Evolutionary conservation across 2,113 vertebrate genomes (phyloP).

Genomic region (Pelvicachromis taeniatus): DNA sequence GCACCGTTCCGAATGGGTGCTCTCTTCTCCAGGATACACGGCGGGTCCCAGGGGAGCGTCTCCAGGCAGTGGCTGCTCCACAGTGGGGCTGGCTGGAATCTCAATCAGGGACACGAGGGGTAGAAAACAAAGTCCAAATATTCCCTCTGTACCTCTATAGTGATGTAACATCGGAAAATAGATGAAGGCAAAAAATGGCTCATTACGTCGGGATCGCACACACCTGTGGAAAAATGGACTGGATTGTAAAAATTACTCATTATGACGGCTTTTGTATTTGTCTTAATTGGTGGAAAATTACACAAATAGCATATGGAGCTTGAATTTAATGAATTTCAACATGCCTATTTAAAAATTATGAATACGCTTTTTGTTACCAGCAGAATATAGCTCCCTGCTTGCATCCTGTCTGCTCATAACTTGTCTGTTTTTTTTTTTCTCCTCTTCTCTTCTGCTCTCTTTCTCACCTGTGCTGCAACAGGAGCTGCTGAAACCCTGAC

Average conservation of each 20-base stretch:
- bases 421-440: constrained; percentile 39
- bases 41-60: constrained; percentile 46
- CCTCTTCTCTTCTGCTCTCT: constrained; percentile 4
- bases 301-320: constrained; percentile 18
- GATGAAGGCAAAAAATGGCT: constrained; percentile 11
- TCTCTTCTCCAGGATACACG: constrained; percentile 58
- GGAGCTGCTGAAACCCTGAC: constrained; percentile 76
- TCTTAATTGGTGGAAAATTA: constrained; percentile 34
- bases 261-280: constrained; percentile 27
- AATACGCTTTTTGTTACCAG: constrained; percentile 2
- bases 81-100: constrained; percentile 54
- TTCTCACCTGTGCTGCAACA: constrained; percentile 54
- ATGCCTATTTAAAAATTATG: neutral
- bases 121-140: constrained; percentile 25
- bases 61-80: constrained; percentile 50
- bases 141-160: constrained; percentile 19
- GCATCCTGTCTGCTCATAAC: constrained; percentile 44
- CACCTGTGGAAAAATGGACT: constrained; percentile 20
- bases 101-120: constrained; percentile 46
- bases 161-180: neutral
- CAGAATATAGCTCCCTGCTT: constrained; percentile 29
- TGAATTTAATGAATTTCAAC: constrained; percentile 29
- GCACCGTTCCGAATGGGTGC: constrained; percentile 67
- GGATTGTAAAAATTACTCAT: constrained; percentile 2
- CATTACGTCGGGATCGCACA: constrained; percentile 1